Percentiles rank a stretch among this genome's conserved stretches.
Evolutionary conservation across 30 jellyfish, hydroid and myxozoan species (phyloP).

Genomic region (Aurelia aurita): DNA sequence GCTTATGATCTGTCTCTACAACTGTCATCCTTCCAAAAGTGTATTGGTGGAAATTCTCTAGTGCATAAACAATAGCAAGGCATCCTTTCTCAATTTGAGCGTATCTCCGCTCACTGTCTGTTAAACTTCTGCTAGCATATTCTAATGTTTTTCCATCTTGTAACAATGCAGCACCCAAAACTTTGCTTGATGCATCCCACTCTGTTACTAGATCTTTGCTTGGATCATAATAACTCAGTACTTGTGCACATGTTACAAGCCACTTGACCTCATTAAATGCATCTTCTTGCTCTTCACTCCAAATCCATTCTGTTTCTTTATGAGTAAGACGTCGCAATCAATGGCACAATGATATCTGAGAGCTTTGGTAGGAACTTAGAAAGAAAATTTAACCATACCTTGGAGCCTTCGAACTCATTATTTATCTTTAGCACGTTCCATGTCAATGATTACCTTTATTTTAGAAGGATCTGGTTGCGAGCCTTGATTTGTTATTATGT

Average conservation of each 20-base stretch:
- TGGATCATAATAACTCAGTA: slow-evolving; percentile 33
- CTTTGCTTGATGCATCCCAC: slow-evolving; percentile 43
- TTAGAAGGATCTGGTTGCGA: too few relatives aligned
- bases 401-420: slow-evolving; percentile 21
- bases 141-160: slow-evolving; percentile 43
- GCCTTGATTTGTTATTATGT: too few relatives aligned
- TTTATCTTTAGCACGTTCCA: slow-evolving; percentile 31
- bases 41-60: slow-evolving; percentile 16
- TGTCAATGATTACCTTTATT: slow-evolving; percentile 36
- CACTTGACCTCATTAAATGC: slow-evolving; percentile 33
- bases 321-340: slow-evolving; percentile 31
- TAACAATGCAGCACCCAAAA: slow-evolving; percentile 41
- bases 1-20: too few relatives aligned
- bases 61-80: slow-evolving; percentile 15
- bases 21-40: too few relatives aligned
- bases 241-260: slow-evolving; percentile 37
- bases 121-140: slow-evolving; percentile 19
- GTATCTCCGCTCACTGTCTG: slow-evolving; percentile 25
- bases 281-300: slow-evolving; percentile 31
- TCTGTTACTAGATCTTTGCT: slow-evolving; percentile 33
- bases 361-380: slow-evolving; percentile 62
- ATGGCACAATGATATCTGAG: slow-evolving; percentile 15
- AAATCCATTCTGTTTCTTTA: slow-evolving; percentile 20
- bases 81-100: slow-evolving; percentile 37
- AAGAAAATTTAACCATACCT: slow-evolving; percentile 29